Evolutionary conservation across 1,140 invertebrate genomes (phyloP).

Genomic region (Sitobion miscanthi): DNA sequence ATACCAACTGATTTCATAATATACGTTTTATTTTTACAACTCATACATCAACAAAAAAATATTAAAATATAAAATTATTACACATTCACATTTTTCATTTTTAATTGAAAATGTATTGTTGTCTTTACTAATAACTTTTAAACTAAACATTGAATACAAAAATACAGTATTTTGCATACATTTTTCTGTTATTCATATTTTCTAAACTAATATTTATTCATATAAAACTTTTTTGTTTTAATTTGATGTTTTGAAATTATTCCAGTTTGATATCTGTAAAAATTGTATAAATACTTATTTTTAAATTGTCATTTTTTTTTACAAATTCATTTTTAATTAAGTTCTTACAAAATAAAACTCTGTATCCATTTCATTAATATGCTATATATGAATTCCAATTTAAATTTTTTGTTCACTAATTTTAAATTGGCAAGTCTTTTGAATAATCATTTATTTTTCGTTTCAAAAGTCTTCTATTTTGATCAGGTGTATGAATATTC

Average conservation of each 20-base stretch:
- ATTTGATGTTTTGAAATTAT: background rate
- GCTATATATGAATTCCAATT: background rate
- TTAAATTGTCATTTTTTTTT: background rate
- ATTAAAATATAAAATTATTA: too few relatives aligned
- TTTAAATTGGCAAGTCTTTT: background rate
- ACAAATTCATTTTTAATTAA: background rate
- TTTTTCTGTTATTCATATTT: background rate
- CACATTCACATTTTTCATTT: too few relatives aligned
- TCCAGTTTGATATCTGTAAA: background rate
- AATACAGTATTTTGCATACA: background rate
- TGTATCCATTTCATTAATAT: background rate
- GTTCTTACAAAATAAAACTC: background rate
- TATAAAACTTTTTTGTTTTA: background rate
- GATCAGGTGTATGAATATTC: background rate
- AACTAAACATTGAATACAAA: too few relatives aligned
- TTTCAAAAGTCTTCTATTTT: background rate
- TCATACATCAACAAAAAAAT: too few relatives aligned
- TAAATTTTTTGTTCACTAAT: background rate
- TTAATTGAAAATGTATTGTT: too few relatives aligned
- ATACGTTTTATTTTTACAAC: too few relatives aligned
- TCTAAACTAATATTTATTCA: background rate
- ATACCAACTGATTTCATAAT: too few relatives aligned
- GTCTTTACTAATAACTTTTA: too few relatives aligned
- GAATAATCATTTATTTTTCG: background rate
- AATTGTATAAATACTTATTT: background rate